Percentiles rank a stretch among this genome's conserved stretches.
Evolutionary conservation across 92 coral and sea anemone genomes (phyloP).

Genomic region (Anthopleura xanthogrammica): DNA sequence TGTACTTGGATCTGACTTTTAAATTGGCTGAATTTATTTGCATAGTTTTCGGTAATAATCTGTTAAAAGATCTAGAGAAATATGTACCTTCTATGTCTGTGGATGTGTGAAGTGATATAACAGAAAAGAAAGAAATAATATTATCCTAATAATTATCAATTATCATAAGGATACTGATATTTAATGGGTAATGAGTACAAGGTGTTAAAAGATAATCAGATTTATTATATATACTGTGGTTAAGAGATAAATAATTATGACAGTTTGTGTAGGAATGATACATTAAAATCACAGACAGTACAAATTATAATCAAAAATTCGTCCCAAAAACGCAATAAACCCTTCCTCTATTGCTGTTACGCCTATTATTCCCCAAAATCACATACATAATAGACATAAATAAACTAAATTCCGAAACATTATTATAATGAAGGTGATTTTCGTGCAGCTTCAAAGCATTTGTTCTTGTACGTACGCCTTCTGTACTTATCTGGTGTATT

Average conservation of each 20-base stretch:
- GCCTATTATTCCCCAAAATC: background rate
- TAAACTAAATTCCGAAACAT: background rate
- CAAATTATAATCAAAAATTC: background rate
- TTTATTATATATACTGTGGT: background rate
- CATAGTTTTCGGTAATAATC: background rate
- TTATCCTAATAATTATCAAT: background rate
- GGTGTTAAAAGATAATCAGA: background rate
- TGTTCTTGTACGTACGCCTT: background rate
- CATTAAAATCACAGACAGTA: background rate
- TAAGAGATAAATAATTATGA: background rate
- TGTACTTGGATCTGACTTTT: no score
- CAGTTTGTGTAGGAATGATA: background rate
- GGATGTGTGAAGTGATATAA: background rate
- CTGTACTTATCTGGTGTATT: background rate
- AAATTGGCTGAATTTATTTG: background rate
- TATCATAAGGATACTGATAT: background rate
- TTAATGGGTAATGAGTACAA: background rate
- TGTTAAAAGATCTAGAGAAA: background rate
- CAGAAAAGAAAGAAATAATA: background rate
- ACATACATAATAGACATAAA: background rate
- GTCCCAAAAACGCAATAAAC: background rate
- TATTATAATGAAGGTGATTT: background rate
- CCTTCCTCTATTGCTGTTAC: background rate
- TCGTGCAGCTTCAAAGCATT: background rate
- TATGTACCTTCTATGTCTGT: background rate